These are phyloP conservation scores for Nasonia giraulti DNA, from an alignment of 1,140 invertebrate genomes.

Conservation along the genomic window DNA sequence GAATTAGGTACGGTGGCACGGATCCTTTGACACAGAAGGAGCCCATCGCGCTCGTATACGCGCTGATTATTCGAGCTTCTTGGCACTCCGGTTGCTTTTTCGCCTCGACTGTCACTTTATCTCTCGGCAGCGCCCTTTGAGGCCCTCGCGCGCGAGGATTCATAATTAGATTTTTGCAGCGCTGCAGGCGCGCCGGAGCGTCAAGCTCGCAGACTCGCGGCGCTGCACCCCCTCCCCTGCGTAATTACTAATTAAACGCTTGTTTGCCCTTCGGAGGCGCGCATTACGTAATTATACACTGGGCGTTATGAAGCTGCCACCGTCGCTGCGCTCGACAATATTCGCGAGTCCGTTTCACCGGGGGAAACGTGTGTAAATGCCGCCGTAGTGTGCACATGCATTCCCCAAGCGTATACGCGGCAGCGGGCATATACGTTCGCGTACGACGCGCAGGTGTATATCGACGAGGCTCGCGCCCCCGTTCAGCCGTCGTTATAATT, in stretches of 20 bases:
- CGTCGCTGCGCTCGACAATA: neutral
- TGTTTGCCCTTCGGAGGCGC: conserved; percentile 7
- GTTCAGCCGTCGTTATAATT: conserved; percentile 45
- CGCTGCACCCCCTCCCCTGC: neutral
- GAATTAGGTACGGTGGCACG: neutral
- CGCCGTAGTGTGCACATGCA: no score
- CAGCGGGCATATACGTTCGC: neutral
- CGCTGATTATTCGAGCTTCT: conserved; percentile 29
- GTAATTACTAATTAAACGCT: conserved; percentile 51
- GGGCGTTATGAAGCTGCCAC: conserved; percentile 2
- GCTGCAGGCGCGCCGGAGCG: neutral
- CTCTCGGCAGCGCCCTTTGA: neutral
- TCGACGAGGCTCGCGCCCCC: neutral
- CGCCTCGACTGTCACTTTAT: neutral
- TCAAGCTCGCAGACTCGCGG: neutral
- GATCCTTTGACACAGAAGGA: neutral
- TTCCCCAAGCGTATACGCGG: neutral
- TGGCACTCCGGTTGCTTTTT: neutral
- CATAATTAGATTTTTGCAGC: conserved; percentile 47
- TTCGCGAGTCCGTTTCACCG: conserved; percentile 8
- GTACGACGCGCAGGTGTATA: neutral
- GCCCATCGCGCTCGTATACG: neutral
- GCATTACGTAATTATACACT: conserved; percentile 33
- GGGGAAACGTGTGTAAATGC: conserved; percentile 14
- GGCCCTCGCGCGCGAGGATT: neutral